Evolutionary conservation across 2,113 vertebrate species (phyloP), one percentile per base, ranked within the genome.

Genomic region (Eidolon helvum): DNA sequence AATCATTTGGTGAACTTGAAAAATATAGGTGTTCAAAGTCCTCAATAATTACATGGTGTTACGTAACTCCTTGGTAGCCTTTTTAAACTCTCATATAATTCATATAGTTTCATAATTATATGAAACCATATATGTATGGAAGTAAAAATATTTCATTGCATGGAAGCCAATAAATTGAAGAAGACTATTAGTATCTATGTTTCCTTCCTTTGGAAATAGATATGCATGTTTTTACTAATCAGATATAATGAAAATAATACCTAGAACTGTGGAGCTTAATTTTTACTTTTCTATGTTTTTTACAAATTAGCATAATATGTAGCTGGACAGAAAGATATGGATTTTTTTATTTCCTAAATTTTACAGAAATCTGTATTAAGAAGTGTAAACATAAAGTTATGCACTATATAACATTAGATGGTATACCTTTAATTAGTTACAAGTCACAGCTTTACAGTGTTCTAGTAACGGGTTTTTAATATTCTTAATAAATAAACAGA

Each of bases 271-370:
- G n/a, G 21, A 59, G 24, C 65, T 93, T 91, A 16, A 30, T 55
- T 95, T 98, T 95, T 95, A 43, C 71, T 82, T 85, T 66, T 55
- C 15, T n/a, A 57, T 50, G 48, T 12, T 79, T 91, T 97, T 65
- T 86, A 65, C 30, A 86, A 78, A 87, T 91, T 90, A 78, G 80
- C 10, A 75, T 33, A 87, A 72, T 75, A 68, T 78, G 11, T 85
- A 90, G n/a, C 65, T 80, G 57, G 21, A 43, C 48, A 93, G 30
- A 84, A 66, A n/a, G 21, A 77, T 55, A 65, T 87, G 26, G 4
- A 72, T 94, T 21, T 4, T 75, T 82, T 92, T 16, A 77, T 75
- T 92, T 90, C 72, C 38, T 96, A 59, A 82, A 33, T 94, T 50
- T 66, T 95, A 88, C 0, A 85, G n/a, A 65, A 90, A 87, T 94